phyloP scores from a whole-genome alignment of 2,888 invertebrate genomes.

The Villa cingulata region DNA sequence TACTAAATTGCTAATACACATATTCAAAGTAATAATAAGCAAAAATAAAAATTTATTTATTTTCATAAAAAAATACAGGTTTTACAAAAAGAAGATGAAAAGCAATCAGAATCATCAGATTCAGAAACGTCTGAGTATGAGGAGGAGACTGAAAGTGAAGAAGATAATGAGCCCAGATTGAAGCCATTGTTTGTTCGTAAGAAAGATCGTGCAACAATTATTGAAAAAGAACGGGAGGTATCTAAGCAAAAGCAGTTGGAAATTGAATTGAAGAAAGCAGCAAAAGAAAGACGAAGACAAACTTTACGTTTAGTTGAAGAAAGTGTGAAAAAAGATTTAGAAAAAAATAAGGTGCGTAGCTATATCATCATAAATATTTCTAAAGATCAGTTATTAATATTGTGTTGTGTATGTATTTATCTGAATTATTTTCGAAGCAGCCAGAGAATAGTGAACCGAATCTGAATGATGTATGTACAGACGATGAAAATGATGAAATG shows the following conservation, averaged over 20 bases:
- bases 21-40: too few species aligned
- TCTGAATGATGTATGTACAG: constrained; percentile 76
- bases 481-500: constrained; percentile 90
- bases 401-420: constrained; percentile 3
- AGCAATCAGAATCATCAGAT: constrained; percentile 47
- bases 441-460: constrained; percentile 61
- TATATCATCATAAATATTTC: not conserved
- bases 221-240: constrained; percentile 83
- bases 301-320: constrained; percentile 85
- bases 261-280: constrained; percentile 65
- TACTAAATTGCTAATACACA: too few species aligned
- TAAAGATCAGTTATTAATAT: not conserved
- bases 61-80: constrained; percentile 15
- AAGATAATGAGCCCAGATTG: constrained; percentile 79
- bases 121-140: constrained; percentile 71
- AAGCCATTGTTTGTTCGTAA: constrained; percentile 93
- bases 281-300: constrained; percentile 77
- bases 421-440: too few species aligned
- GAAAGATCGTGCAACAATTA: constrained; percentile 85
- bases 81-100: constrained; percentile 42
- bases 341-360: constrained; percentile 39
- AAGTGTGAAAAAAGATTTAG: constrained; percentile 68
- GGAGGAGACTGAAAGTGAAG: constrained; percentile 70
- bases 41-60: too few species aligned
- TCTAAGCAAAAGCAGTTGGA: constrained; percentile 74